phyloP scores from a whole-genome alignment of 2,888 invertebrate species.

The Campaea margaritaria region DNA sequence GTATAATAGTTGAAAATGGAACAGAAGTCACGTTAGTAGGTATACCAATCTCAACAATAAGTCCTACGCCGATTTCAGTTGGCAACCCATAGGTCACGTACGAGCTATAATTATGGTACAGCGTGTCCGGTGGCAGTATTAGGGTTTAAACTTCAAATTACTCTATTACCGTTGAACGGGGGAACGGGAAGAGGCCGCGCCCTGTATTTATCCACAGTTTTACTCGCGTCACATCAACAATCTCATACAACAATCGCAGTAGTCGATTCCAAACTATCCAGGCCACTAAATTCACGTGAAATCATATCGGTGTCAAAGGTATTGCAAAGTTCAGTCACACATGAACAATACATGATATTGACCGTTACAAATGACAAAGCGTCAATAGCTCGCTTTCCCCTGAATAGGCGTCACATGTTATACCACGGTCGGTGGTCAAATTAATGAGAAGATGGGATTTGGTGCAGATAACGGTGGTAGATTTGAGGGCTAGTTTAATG shows the following conservation, averaged over 20 bases:
- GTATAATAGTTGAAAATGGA: too few species aligned
- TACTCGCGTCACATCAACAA: too few species aligned
- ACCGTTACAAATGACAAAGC: constrained; percentile 44
- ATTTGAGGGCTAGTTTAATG: constrained; percentile 2
- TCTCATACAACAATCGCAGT: neutral
- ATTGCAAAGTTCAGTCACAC: constrained; percentile 39
- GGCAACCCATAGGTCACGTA: neutral
- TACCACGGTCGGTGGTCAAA: constrained; percentile 39
- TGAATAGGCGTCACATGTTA: constrained; percentile 41
- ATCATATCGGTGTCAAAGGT: constrained; percentile 29
- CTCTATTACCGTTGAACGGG: too few species aligned
- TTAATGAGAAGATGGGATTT: constrained; percentile 48
- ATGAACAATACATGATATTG: constrained; percentile 28
- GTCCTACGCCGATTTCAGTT: too few species aligned
- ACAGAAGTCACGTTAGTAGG: too few species aligned
- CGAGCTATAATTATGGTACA: too few species aligned
- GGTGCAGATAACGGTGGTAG: constrained; percentile 40
- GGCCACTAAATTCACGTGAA: constrained; percentile 15
- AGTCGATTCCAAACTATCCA: neutral
- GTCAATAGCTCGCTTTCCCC: constrained; percentile 40
- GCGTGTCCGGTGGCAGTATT: too few species aligned
- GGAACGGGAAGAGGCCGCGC: too few species aligned
- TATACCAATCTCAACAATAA: too few species aligned
- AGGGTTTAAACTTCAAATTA: too few species aligned
- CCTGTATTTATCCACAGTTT: too few species aligned